A percentile compares a stretch with the other conserved stretches of the same genome.
Conservation (phyloP, 2,888 invertebrate species). For the Panzeria rudis region DNA sequence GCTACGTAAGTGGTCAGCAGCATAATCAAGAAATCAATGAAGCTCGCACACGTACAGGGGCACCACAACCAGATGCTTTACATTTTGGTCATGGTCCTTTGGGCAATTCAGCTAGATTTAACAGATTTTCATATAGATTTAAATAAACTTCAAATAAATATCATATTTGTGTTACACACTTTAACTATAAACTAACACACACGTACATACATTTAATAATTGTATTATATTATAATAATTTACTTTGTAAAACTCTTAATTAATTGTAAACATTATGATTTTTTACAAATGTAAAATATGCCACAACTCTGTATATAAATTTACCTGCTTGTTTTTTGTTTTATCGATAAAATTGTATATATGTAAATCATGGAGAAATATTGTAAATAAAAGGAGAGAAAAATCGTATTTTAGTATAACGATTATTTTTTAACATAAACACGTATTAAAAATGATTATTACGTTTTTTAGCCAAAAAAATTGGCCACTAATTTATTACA, state of each 20-base stretch:
- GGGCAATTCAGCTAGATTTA: constrained; percentile 72
- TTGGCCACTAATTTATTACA: neutral
- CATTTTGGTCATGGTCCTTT: constrained; percentile 82
- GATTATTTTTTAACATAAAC: neutral
- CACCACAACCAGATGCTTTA: constrained; percentile 78
- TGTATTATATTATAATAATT: constrained; percentile 19
- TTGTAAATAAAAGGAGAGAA: constrained; percentile 23
- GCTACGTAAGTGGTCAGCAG: constrained; percentile 82
- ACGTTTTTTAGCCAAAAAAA: neutral
- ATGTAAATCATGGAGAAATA: constrained; percentile 9
- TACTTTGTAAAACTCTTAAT: constrained; percentile 21
- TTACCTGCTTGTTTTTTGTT: constrained; percentile 36
- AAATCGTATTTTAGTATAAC: neutral
- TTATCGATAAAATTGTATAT: constrained; percentile 34
- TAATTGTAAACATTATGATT: neutral
- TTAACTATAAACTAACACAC: neutral
- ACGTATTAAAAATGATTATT: no score
- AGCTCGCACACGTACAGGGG: constrained; percentile 80
- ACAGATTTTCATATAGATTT: constrained; percentile 62
- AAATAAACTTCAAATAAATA: constrained; percentile 23
- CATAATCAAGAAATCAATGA: constrained; percentile 77
- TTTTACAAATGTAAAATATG: neutral
- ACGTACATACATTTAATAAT: constrained; percentile 29
- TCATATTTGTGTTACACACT: neutral
- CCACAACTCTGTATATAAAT: constrained; percentile 12